These are phyloP conservation scores for Pituophis catenifer DNA, from an alignment of 2,113 vertebrate genomes.

Conservation along the genomic window DNA sequence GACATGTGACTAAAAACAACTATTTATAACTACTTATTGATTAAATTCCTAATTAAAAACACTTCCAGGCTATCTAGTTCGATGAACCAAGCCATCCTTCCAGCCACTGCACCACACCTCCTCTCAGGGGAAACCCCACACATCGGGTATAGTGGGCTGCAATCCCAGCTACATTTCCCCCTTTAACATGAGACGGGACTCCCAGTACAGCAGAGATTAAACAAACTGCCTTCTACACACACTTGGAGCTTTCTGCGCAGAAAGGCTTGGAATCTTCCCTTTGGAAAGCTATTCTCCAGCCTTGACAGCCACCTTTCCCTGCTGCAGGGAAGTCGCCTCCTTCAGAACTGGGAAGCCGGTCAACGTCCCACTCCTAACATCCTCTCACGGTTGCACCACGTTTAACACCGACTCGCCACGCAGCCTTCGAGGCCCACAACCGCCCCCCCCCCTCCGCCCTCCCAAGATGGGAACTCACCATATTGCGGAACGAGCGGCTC, in stretches of 20 bases:
- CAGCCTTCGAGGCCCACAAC: neutral
- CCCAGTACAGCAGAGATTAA: neutral
- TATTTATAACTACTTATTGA: neutral
- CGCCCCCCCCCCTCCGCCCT: rapidly evolving
- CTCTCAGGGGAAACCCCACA: neutral
- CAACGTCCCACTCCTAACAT: neutral
- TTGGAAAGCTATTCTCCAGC: neutral
- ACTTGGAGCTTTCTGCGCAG: neutral
- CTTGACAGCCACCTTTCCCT: no score
- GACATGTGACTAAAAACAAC: neutral
- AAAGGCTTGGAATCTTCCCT: neutral
- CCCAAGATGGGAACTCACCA: constrained; percentile 10
- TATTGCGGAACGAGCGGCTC: neutral
- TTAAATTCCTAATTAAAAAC: neutral
- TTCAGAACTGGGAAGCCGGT: neutral
- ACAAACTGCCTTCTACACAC: neutral
- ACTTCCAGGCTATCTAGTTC: neutral
- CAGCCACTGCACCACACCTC: neutral
- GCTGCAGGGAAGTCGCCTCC: neutral
- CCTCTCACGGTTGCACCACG: neutral
- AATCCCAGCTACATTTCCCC: neutral
- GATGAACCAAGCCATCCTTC: neutral
- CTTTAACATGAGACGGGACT: neutral
- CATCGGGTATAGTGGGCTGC: neutral
- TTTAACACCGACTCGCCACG: neutral